Conservation (phyloP, 2,888 invertebrate species). For the Eupeodes luniger region DNA sequence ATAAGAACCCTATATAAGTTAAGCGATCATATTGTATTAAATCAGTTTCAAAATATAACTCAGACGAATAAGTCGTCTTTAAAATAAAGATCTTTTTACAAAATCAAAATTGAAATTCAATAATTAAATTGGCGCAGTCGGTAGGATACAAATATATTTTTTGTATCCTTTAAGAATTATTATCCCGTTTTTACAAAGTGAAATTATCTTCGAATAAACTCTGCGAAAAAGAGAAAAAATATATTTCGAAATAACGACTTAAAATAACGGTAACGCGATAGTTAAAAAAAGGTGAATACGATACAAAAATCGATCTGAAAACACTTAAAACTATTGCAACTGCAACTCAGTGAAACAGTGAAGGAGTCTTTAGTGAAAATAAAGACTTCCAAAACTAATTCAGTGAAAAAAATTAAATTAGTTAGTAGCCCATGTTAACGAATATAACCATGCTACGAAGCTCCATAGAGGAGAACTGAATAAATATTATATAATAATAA, state of each 20-base stretch:
- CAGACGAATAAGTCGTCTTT: too few species aligned
- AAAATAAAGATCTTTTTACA: too few species aligned
- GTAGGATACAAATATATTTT: constrained; percentile 2
- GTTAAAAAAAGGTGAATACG: neutral
- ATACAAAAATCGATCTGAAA: neutral
- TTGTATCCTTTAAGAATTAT: constrained; percentile 3
- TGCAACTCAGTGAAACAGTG: neutral
- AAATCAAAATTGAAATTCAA: too few species aligned
- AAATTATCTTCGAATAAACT: neutral
- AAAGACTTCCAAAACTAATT: neutral
- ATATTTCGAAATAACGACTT: too few species aligned
- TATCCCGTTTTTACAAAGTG: neutral
- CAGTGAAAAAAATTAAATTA: neutral
- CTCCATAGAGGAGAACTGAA: too few species aligned
- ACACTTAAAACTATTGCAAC: neutral
- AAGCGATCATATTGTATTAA: too few species aligned
- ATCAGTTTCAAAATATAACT: too few species aligned
- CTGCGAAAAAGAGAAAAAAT: too few species aligned
- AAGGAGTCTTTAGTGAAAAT: neutral
- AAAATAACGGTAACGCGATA: too few species aligned
- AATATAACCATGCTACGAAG: too few species aligned
- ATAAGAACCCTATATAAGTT: too few species aligned
- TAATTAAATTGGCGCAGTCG: neutral
- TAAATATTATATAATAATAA: too few species aligned
- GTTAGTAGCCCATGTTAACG: neutral